These are phyloP conservation scores for Apistogramma diplotaenia DNA, from an alignment of 2,113 vertebrate genomes.

Conservation along the genomic window DNA sequence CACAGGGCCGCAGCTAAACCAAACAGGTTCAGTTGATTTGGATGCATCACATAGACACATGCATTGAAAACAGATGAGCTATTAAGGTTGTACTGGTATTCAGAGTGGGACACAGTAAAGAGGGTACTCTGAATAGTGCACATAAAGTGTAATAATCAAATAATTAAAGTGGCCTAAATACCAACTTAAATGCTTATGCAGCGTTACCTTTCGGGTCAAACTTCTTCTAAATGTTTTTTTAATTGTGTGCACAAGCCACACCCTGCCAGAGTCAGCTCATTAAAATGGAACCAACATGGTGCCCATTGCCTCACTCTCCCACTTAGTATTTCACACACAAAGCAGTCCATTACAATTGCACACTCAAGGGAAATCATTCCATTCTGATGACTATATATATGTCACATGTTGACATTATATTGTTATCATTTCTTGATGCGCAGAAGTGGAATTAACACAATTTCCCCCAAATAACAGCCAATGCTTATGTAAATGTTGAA, in stretches of 20 bases:
- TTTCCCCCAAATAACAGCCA: conserved; percentile 21
- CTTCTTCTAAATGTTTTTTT: conserved; percentile 2
- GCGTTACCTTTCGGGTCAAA: not conserved
- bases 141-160: conserved; percentile 7
- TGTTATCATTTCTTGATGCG: conserved; percentile 52
- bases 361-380: conserved; percentile 41
- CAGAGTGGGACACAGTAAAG: not conserved
- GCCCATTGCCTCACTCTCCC: not conserved
- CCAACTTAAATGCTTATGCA: conserved; percentile 3
- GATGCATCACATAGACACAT: conserved; percentile 24
- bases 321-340: conserved; percentile 18
- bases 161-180: not conserved
- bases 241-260: not conserved
- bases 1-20: conserved; percentile 30
- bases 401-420: conserved; percentile 62
- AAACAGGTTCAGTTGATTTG: conserved; percentile 57
- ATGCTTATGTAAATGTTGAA: conserved; percentile 19
- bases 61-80: conserved; percentile 19
- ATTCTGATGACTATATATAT: conserved; percentile 32
- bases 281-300: conserved; percentile 21
- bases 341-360: conserved; percentile 2
- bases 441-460: conserved; percentile 52
- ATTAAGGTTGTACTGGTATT: conserved; percentile 41
- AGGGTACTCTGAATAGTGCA: not conserved
- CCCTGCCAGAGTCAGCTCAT: conserved; percentile 3